A percentile compares a stretch with the other conserved stretches of the same genome.
Evolutionary conservation across 2,888 invertebrate species (phyloP).

Genomic region (Tiphia femorata): DNA sequence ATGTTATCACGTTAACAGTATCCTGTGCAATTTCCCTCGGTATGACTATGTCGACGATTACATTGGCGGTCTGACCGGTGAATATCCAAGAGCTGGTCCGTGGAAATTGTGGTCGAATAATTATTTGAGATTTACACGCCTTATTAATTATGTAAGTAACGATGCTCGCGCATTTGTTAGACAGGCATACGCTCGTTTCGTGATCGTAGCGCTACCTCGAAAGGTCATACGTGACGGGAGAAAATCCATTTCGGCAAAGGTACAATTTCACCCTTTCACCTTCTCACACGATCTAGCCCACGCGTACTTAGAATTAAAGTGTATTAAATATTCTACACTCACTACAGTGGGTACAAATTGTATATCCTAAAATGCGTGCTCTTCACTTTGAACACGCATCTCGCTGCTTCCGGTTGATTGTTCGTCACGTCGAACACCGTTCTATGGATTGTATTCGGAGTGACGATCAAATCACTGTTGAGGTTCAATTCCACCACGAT

Average conservation of each 20-base stretch:
- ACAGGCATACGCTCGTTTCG: too few species aligned
- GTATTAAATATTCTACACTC: too few species aligned
- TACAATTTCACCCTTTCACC: too few species aligned
- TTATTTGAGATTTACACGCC: too few species aligned
- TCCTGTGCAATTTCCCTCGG: conserved; percentile 38
- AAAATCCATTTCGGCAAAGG: too few species aligned
- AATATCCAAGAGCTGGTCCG: conserved; percentile 42
- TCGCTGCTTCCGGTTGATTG: conserved; percentile 72
- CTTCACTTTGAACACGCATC: conserved; percentile 74
- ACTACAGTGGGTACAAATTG: conserved; percentile 73
- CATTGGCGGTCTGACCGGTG: conserved; percentile 46
- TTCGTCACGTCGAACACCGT: conserved; percentile 83
- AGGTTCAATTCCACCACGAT: conserved; percentile 53
- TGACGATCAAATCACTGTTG: conserved; percentile 53
- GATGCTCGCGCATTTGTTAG: too few species aligned
- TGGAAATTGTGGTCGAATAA: background rate
- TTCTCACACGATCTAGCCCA: too few species aligned
- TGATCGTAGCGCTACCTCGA: too few species aligned
- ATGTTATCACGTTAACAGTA: conserved; percentile 49
- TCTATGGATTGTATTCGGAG: conserved; percentile 53
- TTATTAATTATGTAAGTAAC: too few species aligned
- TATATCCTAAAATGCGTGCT: conserved; percentile 72
- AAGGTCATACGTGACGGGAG: too few species aligned
- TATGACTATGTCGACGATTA: conserved; percentile 48
- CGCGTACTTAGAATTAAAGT: too few species aligned